These are phyloP conservation scores for Seira musarum DNA, from an alignment of 2,888 invertebrate genomes.

Conservation along the genomic window DNA sequence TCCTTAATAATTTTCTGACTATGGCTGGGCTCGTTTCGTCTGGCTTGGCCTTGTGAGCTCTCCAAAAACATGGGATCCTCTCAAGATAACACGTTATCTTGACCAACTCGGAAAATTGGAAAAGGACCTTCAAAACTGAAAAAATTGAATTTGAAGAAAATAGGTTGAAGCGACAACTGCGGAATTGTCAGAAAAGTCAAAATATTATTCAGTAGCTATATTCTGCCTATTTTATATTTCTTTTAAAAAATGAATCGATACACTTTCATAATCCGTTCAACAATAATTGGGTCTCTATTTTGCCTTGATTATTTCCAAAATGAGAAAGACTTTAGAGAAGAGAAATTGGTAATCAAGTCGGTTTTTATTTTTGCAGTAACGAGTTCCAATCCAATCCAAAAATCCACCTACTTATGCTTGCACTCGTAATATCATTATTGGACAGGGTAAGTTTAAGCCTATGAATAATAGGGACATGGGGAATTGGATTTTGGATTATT, in stretches of 20 bases:
- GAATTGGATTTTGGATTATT: slow-evolving; percentile 2
- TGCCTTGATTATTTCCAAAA: not conserved
- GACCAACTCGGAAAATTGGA: not conserved
- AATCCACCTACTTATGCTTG: not conserved
- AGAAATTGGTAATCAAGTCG: not conserved
- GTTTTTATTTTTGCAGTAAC: not conserved
- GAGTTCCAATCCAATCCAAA: slow-evolving; percentile 5
- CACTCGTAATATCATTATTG: no score
- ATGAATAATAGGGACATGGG: not conserved
- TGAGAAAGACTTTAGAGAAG: not conserved
- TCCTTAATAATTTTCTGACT: no score
- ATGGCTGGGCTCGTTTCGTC: no score
- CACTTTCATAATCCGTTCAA: no score
- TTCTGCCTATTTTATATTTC: no score
- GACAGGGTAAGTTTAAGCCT: no score
- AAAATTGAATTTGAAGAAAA: no score
- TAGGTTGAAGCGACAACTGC: no score
- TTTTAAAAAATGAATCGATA: no score
- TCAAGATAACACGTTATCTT: not conserved
- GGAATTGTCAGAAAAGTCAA: no score
- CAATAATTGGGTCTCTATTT: no score
- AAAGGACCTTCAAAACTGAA: not conserved
- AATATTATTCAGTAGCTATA: no score
- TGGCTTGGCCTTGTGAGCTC: not conserved
- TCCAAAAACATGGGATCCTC: not conserved